A percentile compares a stretch with the other conserved stretches of the same genome.
Conservation (phyloP, 2,888 invertebrate species). For the Dynastes tityus region DNA sequence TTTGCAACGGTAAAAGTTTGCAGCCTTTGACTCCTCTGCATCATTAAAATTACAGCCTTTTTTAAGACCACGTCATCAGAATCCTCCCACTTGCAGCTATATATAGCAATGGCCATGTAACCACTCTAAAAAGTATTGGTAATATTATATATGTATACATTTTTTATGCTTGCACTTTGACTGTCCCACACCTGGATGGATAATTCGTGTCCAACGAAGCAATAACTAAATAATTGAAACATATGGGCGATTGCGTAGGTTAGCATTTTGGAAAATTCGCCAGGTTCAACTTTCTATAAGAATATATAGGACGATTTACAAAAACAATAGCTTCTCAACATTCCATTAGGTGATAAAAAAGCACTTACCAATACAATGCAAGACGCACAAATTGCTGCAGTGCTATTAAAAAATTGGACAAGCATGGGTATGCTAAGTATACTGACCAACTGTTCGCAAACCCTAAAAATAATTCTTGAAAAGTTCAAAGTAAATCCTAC, state of each 20-base stretch:
- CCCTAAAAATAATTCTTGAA: constrained; percentile 41
- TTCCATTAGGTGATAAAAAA: neutral
- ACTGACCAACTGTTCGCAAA: constrained; percentile 53
- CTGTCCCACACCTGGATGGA: constrained; percentile 29
- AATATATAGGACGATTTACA: too few relatives aligned
- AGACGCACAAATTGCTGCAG: constrained; percentile 54
- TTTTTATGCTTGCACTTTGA: too few relatives aligned
- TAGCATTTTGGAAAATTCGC: constrained; percentile 42
- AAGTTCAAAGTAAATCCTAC: neutral
- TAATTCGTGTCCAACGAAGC: constrained; percentile 47
- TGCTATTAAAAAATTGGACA: constrained; percentile 55
- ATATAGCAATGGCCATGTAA: constrained; percentile 32
- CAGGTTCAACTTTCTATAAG: constrained; percentile 36
- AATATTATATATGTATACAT: too few relatives aligned
- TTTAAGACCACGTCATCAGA: constrained; percentile 28
- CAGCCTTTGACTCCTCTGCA: constrained; percentile 42
- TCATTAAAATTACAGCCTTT: constrained; percentile 41
- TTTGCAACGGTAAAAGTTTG: constrained; percentile 24
- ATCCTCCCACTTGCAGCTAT: constrained; percentile 45
- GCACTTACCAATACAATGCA: constrained; percentile 51
- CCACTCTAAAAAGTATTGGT: too few relatives aligned
- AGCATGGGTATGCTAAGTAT: constrained; percentile 50
- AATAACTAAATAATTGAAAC: constrained; percentile 48
- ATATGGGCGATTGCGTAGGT: constrained; percentile 46
- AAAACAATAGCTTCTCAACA: too few relatives aligned